Conservation (phyloP, 2,113 vertebrate species). For the Hydropotes inermis region DNA sequence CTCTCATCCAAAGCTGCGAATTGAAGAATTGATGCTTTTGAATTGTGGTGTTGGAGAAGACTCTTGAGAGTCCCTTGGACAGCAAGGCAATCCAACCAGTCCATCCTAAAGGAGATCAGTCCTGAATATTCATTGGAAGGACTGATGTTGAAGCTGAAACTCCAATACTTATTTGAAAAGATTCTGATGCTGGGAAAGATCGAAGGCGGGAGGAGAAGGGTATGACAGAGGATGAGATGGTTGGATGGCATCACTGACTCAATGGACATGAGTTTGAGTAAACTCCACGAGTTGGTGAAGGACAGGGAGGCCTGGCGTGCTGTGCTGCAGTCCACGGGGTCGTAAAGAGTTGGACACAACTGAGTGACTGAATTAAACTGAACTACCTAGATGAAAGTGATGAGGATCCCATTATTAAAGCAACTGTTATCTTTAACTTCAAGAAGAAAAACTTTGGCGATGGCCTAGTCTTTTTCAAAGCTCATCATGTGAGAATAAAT, state of each 20-base stretch:
- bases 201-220: background rate
- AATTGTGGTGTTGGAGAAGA: background rate
- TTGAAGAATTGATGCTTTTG: background rate
- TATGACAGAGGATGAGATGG: background rate
- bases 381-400: background rate
- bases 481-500: background rate
- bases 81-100: background rate
- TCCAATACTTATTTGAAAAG: background rate
- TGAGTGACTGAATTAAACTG: background rate
- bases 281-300: background rate
- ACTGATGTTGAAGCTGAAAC: background rate
- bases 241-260: background rate
- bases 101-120: background rate
- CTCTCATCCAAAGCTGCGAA: no score
- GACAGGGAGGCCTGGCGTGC: background rate
- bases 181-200: background rate
- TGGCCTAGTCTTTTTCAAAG: background rate
- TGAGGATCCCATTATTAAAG: background rate
- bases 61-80: background rate
- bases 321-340: background rate
- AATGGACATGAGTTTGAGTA: background rate
- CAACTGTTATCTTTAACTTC: background rate
- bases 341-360: background rate
- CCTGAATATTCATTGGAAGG: background rate
- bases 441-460: background rate